Evolutionary conservation across 92 coral and sea anemone genomes (phyloP).

Genomic region (Desmophyllum pertusum): DNA sequence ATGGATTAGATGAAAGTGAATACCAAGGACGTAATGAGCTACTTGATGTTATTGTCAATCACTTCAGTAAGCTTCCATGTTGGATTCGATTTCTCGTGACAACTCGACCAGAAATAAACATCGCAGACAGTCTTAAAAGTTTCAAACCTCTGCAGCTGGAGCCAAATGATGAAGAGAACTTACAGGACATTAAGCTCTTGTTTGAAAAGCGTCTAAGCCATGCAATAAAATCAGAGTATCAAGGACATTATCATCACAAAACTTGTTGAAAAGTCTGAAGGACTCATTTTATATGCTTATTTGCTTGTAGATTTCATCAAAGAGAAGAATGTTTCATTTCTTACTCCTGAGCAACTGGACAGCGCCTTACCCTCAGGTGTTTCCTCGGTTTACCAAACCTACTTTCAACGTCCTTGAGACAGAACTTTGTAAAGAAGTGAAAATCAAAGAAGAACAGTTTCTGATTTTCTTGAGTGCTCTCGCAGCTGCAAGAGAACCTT

Average conservation of each 20-base stretch:
- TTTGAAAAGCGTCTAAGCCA: conserved; percentile 22
- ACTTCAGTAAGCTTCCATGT: conserved; percentile 46
- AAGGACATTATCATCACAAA: not conserved
- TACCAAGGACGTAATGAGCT: too few species aligned
- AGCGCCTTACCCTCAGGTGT: not conserved
- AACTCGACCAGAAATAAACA: conserved; percentile 53
- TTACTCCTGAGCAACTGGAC: not conserved
- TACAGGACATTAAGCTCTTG: conserved; percentile 32
- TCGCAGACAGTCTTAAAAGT: conserved; percentile 17
- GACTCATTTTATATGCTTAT: conserved; percentile 21
- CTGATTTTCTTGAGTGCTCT: conserved; percentile 6
- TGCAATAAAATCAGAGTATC: not conserved
- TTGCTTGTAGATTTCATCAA: not conserved
- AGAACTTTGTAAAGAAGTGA: not conserved
- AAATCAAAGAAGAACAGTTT: not conserved
- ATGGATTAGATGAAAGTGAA: too few species aligned
- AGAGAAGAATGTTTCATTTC: not conserved
- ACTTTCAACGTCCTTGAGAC: conserved; percentile 6
- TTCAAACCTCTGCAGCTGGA: conserved; percentile 41
- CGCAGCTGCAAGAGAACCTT: conserved; percentile 26
- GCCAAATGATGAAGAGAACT: conserved; percentile 42
- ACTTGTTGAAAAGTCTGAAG: conserved; percentile 51
- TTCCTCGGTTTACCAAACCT: conserved; percentile 1
- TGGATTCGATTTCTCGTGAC: conserved; percentile 66
- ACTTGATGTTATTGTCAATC: too few species aligned